A percentile compares a stretch with the other conserved stretches of the same genome.
Conservation (phyloP, 2,888 invertebrate genomes). For the Sclerodermus sp. region DNA sequence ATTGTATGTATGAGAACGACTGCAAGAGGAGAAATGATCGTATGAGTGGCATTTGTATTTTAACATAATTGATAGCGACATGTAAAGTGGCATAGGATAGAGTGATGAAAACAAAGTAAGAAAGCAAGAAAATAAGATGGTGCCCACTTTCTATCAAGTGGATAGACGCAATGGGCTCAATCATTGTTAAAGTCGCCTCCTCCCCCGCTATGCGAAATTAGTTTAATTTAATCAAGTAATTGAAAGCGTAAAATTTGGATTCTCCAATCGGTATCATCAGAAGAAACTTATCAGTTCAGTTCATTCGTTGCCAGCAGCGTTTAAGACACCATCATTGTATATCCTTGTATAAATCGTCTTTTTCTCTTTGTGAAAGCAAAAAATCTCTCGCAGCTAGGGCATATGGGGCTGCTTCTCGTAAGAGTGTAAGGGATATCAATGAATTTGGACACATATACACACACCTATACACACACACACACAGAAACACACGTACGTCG, state of each 20-base stretch:
- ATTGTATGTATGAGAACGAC: conserved; percentile 51
- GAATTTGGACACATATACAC: no score
- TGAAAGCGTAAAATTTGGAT: conserved; percentile 11
- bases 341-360: conserved; percentile 37
- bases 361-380: conserved; percentile 14
- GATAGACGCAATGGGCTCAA: conserved; percentile 44
- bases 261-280: no score
- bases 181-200: conserved; percentile 43
- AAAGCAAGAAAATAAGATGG: conserved; percentile 29
- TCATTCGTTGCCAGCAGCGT: conserved; percentile 42
- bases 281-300: conserved; percentile 42
- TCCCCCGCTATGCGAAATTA: no score
- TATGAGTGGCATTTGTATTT: conserved; percentile 58
- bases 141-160: conserved; percentile 30
- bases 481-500: conserved; percentile 24
- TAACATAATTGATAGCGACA: conserved; percentile 57
- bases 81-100: conserved; percentile 57
- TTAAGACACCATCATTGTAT: conserved; percentile 27
- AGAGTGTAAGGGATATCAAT: conserved; percentile 19
- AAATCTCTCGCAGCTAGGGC: conserved; percentile 34
- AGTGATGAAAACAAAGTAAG: conserved; percentile 8
- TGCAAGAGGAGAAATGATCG: conserved; percentile 44
- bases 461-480: no score
- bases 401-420: conserved; percentile 41
- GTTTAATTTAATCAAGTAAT: conserved; percentile 29